Base-by-base conservation (phyloP, 2,113 vertebrate species). In the Aythya baeri region DNA sequence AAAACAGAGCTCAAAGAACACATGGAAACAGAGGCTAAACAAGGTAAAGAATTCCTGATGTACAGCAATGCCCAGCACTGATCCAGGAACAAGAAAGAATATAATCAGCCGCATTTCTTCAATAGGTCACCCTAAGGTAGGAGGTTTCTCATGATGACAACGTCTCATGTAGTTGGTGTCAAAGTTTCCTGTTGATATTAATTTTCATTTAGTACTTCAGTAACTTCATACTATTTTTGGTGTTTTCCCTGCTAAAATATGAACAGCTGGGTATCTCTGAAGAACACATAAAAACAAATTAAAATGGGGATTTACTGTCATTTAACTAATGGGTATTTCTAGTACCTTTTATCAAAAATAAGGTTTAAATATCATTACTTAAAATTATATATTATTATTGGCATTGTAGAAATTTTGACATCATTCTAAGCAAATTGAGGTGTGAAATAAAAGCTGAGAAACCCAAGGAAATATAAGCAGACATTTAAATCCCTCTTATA, bases 191-290 rank as follows among this genome's bases (percentile, higher is more conserved):
- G 25, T 54, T 5, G 1, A 74, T 88, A 91, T 15, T 76, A 85
- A 88, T 95, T 92, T 92, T 73, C 61, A 89, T 85, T 87, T 66
- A 71, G 11, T 16, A 59, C 13, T 74, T 91, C 74, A 63, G 52
- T 61, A 91, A 86, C 43, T 83, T 95, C 50, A 68, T 2, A 34
- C 2, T 20, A 38, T 78, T 67, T 63, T 62, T 38, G 49, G 49
- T 5, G 49, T 5, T 3, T 18, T 22, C 7, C 31, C 34, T 3
- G 46, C 52, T 88, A 86, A 77, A 88, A 79, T 50, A 26, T 74
- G 50, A 89, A 73, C 12, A 34, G 18, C 6, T 86, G 6, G 2
- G 4, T 90, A 57, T 71, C 67, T 80, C 29, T 57, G 26, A 88
- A 72, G 25, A 86, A 21, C 4, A 44, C 4, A 67, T 25, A 57